A percentile compares a stretch with the other conserved stretches of the same genome.
These are phyloP conservation scores for Phoeniculus purpureus DNA, from an alignment of 2,797 vertebrate species.

Conservation along the genomic window DNA sequence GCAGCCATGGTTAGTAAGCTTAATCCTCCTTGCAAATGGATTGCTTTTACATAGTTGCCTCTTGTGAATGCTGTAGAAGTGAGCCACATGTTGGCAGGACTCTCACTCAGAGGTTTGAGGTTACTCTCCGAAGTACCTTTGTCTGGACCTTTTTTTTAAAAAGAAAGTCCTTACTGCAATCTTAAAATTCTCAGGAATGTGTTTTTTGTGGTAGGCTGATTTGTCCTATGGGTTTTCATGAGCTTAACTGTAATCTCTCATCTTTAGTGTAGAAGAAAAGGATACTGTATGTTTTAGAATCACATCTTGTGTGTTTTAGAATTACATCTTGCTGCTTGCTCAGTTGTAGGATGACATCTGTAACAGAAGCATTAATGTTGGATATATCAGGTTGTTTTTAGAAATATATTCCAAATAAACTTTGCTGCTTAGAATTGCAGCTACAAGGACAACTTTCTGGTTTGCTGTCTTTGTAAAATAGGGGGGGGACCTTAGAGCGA, in stretches of 20 bases:
- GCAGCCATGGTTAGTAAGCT: neutral
- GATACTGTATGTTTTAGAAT: slow-evolving; percentile 31
- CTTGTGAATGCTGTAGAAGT: neutral
- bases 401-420: slow-evolving; percentile 59
- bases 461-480: slow-evolving; percentile 10
- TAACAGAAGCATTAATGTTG: slow-evolving; percentile 32
- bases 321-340: slow-evolving; percentile 29
- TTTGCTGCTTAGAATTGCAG: slow-evolving; percentile 39
- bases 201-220: neutral
- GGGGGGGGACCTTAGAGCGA: too few species aligned
- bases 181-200: slow-evolving; percentile 40
- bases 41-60: neutral
- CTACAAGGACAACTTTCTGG: neutral
- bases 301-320: slow-evolving; percentile 27
- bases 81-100: neutral
- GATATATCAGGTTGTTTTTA: slow-evolving; percentile 47
- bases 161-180: slow-evolving; percentile 2
- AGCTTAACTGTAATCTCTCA: neutral
- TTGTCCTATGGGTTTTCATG: slow-evolving; percentile 1
- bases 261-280: neutral
- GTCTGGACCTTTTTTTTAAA: neutral
- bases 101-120: neutral
- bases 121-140: neutral
- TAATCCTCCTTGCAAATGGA: neutral
- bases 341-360: slow-evolving; percentile 17